phyloP scores from a whole-genome alignment of 2,888 invertebrate genomes.

The Nomada ferruginata region DNA sequence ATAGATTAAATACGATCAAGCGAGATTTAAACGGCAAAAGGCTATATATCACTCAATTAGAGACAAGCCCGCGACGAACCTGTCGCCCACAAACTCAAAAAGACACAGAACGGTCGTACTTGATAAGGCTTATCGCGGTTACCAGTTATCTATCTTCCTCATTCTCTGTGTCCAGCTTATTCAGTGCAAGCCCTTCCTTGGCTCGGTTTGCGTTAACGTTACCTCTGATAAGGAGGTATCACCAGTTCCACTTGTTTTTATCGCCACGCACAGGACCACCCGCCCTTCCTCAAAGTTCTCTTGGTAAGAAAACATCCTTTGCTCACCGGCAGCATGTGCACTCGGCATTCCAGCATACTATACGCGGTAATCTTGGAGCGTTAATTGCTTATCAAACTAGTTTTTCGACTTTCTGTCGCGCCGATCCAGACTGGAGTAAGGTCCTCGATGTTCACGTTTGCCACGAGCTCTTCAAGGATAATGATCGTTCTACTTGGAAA shows the following conservation, averaged over 20 bases:
- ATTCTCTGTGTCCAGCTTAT: background rate
- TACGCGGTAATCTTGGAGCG: background rate
- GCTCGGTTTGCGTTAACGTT: conserved; percentile 22
- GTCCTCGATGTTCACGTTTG: background rate
- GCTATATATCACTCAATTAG: conserved; percentile 16
- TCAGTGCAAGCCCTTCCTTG: conserved; percentile 3
- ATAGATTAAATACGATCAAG: conserved; percentile 1
- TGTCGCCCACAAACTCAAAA: background rate
- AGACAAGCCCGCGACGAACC: background rate
- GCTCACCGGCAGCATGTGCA: background rate
- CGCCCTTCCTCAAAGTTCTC: background rate
- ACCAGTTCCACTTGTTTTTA: conserved; percentile 12
- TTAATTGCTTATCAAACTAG: conserved; percentile 52
- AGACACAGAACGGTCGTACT: background rate
- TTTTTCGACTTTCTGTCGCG: conserved; percentile 44
- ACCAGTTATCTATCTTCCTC: conserved; percentile 38
- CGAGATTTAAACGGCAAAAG: background rate
- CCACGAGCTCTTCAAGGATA: conserved; percentile 20
- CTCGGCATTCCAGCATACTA: conserved; percentile 12
- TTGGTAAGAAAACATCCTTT: background rate
- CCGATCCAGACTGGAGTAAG: conserved; percentile 14
- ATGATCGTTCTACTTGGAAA: background rate
- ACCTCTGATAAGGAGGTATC: conserved; percentile 28
- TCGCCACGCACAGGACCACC: background rate
- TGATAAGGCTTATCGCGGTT: conserved; percentile 56